Evolutionary conservation across 2,888 invertebrate genomes (phyloP).

Genomic region (Dione juno): DNA sequence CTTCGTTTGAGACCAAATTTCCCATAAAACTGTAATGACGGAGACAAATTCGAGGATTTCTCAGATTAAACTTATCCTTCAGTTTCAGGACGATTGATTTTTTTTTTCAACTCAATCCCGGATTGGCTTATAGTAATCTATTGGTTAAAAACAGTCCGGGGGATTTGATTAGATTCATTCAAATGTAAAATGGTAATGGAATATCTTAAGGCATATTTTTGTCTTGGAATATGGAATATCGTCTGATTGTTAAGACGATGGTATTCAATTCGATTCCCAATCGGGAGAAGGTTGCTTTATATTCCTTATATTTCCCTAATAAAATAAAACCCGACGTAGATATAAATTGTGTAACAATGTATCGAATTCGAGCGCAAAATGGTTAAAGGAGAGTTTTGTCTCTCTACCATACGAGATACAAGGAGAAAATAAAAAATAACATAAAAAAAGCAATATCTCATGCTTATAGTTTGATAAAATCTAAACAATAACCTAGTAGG

Average conservation of each 20-base stretch:
- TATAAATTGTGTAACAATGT: no score
- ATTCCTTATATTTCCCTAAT: no score
- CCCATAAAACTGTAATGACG: constrained; percentile 16
- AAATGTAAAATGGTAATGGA: constrained; percentile 5
- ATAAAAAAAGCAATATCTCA: neutral
- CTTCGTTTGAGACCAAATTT: constrained; percentile 18
- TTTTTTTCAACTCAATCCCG: constrained; percentile 27
- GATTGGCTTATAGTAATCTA: constrained; percentile 19
- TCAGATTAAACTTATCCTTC: constrained; percentile 40
- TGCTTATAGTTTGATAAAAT: neutral
- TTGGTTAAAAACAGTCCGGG: constrained; percentile 12
- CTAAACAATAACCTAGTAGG: constrained; percentile 6
- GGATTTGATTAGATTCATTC: constrained; percentile 5
- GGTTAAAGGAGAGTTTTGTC: no score
- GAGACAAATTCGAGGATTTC: constrained; percentile 41
- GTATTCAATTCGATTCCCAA: no score
- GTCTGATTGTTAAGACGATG: no score
- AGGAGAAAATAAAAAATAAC: neutral
- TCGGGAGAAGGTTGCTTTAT: no score
- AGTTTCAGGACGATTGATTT: constrained; percentile 40
- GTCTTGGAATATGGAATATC: no score
- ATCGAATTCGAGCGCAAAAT: no score
- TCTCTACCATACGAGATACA: no score
- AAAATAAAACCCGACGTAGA: no score
- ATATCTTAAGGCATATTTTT: neutral